These are phyloP conservation scores for Crepidodera aurea DNA, from an alignment of 2,888 invertebrate species.

Conservation along the genomic window DNA sequence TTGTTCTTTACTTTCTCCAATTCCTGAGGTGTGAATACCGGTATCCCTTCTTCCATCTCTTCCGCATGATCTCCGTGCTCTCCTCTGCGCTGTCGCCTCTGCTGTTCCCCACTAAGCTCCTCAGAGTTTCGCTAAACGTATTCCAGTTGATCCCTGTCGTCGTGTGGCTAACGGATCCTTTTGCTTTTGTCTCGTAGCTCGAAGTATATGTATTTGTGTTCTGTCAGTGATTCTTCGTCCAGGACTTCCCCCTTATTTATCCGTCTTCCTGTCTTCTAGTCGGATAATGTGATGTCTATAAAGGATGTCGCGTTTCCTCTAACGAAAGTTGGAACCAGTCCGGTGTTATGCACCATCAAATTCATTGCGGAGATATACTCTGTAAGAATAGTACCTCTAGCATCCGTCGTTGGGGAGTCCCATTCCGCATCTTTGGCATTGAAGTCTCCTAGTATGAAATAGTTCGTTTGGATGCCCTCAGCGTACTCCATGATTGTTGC, in stretches of 20 bases:
- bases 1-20: no score
- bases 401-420: background rate
- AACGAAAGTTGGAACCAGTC: background rate
- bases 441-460: constrained; percentile 6
- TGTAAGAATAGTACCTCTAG: background rate
- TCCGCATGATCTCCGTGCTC: no score
- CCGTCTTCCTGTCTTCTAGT: background rate
- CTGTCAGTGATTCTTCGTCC: no score
- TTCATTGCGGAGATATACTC: background rate
- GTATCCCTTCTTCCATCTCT: no score
- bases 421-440: constrained; percentile 2
- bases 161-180: no score
- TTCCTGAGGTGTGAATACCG: no score
- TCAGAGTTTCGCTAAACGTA: no score
- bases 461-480: background rate
- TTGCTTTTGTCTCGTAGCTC: no score
- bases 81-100: no score
- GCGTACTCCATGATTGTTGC: background rate
- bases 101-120: no score
- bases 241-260: constrained; percentile 8
- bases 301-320: background rate
- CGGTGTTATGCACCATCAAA: background rate
- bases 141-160: no score
- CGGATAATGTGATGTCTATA: background rate
- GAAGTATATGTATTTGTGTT: no score